phyloP scores from a whole-genome alignment of 2,113 vertebrate genomes.

The Ciconia boyciana region DNA sequence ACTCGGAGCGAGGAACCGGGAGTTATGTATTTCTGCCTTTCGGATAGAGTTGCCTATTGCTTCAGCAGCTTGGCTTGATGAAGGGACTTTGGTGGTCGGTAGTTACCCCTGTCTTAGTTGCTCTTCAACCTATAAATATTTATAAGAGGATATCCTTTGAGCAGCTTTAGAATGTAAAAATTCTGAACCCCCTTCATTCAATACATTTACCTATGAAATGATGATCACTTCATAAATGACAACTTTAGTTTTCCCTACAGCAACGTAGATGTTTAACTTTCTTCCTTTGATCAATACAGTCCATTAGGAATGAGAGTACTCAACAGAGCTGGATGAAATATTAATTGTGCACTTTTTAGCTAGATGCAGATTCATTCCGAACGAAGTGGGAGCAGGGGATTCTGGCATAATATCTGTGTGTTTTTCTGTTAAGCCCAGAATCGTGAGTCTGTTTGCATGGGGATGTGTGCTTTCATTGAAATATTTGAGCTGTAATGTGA shows the following conservation, averaged over 20 bases:
- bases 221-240: slow-evolving; percentile 5
- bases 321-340: slow-evolving; percentile 67
- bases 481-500: background rate
- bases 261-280: slow-evolving; percentile 43
- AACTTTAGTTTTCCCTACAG: slow-evolving; percentile 48
- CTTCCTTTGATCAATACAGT: slow-evolving; percentile 65
- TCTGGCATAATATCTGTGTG: background rate
- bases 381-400: background rate
- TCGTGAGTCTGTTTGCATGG: background rate
- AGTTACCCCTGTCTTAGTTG: background rate
- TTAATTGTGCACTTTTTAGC: slow-evolving; percentile 61
- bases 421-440: background rate
- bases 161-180: background rate
- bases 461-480: background rate
- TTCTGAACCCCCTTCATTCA: background rate
- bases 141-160: background rate
- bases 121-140: background rate
- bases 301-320: slow-evolving; percentile 64
- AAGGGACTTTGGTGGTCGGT: background rate
- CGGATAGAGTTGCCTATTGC: background rate
- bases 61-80: background rate
- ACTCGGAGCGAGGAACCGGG: background rate
- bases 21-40: background rate
- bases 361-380: slow-evolving; percentile 50
- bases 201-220: background rate